Evolutionary conservation across 2,888 invertebrate species (phyloP), one percentile per base, ranked within the genome.

Genomic region (Rhingia rostrata): DNA sequence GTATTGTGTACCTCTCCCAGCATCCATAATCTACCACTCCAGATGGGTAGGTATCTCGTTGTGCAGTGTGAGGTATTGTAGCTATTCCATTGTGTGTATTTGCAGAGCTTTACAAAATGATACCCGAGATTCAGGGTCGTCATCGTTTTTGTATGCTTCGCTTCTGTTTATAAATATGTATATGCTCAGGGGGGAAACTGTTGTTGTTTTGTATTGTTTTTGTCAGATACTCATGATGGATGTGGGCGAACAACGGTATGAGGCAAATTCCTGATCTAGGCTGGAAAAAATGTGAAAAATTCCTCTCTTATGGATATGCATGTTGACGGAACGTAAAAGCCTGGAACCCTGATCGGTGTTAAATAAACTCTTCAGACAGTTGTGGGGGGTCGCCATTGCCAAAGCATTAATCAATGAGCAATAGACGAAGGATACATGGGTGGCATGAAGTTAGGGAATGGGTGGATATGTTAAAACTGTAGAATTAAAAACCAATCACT

Each of bases 71-170:
- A 73, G 81, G 35, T 70, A 69, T 72, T 69, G 64, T 75, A 74
- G 35, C 80, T 80, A 75, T 80, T 84, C 54, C 70, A 66, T 43
- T 30, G 14, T 70, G 74, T 64, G 45, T 84, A 80, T 84, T 84
- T 84, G 70, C 84, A 80, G 74, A 84, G 84, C 83, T 84, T 84
- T 84, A 84, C 80, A 80, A 80, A 80, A 80, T 80, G 84, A 80
- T 84, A 70, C 70, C 61, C 49, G 69, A 22, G 22, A 64, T 79
- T 79, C 78, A 73, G 67, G 67, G 60, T 67, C 78, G 81, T 60
- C 81, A 58, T 75, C 69, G 66, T 61, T 73, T 39, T 63, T 63
- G 32, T 56, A 63, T 63, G 32, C 10, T 39, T 7, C 49, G 22
- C 14, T 37, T 32, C 22, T 35, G 6, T 49, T 60, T 37, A 32